Evolutionary conservation across 2,888 invertebrate genomes (phyloP).

Genomic region (Polietes domitor): DNA sequence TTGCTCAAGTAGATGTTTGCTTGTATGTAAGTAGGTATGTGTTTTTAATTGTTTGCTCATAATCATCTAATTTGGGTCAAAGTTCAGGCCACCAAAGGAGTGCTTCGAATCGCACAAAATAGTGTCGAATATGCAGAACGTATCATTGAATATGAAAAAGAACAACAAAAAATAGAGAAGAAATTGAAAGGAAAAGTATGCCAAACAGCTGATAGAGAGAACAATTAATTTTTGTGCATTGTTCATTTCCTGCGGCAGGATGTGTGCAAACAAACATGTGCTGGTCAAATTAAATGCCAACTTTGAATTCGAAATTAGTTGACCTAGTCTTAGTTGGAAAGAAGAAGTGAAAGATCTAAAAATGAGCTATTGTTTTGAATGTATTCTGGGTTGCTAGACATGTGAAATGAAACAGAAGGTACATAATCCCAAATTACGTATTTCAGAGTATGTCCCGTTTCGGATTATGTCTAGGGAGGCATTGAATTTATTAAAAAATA

Average conservation of each 20-base stretch:
- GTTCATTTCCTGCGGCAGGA: background rate
- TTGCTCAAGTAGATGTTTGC: background rate
- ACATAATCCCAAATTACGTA: too few species aligned
- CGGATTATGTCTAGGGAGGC: too few species aligned
- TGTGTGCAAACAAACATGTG: too few species aligned
- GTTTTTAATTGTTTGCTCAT: conserved; percentile 16
- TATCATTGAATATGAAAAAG: background rate
- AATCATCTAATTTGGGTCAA: conserved; percentile 39
- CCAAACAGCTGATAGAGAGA: background rate
- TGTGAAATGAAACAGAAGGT: too few species aligned
- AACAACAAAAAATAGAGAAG: background rate
- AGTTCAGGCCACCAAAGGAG: conserved; percentile 22
- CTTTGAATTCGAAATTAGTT: background rate
- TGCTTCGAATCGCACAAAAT: conserved; percentile 10
- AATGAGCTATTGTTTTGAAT: too few species aligned
- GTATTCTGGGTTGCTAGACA: too few species aligned
- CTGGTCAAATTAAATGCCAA: too few species aligned
- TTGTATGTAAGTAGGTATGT: background rate
- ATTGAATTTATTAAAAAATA: too few species aligned
- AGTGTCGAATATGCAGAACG: conserved; percentile 10
- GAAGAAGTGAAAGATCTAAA: background rate
- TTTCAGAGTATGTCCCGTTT: too few species aligned
- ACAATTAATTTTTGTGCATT: background rate
- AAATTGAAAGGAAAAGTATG: background rate
- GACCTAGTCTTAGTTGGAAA: background rate